Evolutionary conservation across 37 sponge, comb jelly and placozoan species (phyloP).

Genomic region (Mnemiopsis leidyi): DNA sequence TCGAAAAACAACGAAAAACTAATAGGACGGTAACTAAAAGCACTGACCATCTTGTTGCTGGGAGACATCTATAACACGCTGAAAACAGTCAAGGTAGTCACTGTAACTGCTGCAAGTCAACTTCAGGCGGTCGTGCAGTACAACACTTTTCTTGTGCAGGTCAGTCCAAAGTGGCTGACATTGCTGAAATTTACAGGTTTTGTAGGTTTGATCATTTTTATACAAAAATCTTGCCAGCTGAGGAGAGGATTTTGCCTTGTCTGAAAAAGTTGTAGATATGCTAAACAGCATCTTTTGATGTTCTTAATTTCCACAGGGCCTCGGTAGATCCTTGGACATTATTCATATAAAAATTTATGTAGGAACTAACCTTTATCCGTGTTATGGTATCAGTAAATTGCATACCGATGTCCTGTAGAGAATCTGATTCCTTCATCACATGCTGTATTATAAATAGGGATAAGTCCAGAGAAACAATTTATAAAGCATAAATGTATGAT

Average conservation of each 20-base stretch:
- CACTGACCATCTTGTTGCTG: slow-evolving; percentile 29
- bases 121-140: background rate
- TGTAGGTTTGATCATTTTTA: too few species aligned
- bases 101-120: background rate
- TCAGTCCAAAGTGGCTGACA: slow-evolving; percentile 1
- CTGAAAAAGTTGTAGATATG: too few species aligned
- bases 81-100: slow-evolving; percentile 14
- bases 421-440: background rate
- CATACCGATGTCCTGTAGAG: background rate
- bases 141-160: slow-evolving; percentile 29
- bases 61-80: background rate
- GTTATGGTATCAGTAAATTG: slow-evolving; percentile 1
- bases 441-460: too few species aligned
- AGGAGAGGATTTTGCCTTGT: too few species aligned
- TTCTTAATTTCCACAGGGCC: too few species aligned
- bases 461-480: too few species aligned
- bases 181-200: slow-evolving; percentile 49
- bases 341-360: too few species aligned
- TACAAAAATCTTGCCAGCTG: too few species aligned
- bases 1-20: background rate
- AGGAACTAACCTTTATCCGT: background rate
- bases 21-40: background rate
- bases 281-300: too few species aligned
- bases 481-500: too few species aligned
- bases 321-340: too few species aligned